Conservation (phyloP, 37 sponge, comb jelly and placozoan genomes). For the Axinella damicornis region DNA sequence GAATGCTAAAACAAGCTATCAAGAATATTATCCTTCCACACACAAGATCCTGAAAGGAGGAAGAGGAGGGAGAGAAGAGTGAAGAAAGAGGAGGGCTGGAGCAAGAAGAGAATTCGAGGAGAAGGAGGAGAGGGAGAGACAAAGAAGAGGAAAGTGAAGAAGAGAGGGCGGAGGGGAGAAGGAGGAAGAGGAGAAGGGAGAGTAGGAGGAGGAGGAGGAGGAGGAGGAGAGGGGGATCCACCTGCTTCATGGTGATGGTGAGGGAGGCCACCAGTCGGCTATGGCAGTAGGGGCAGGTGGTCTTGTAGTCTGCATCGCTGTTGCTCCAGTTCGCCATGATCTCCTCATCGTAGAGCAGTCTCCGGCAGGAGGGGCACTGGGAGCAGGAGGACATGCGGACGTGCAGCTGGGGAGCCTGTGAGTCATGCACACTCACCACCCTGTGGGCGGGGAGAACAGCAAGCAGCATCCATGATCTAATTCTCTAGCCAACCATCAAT, state of each 20-base stretch:
- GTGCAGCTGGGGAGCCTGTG: constrained; percentile 23
- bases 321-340: constrained; percentile 83
- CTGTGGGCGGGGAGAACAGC: too few species aligned
- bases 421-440: not conserved
- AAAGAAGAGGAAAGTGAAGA: too few species aligned
- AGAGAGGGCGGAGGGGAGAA: not conserved
- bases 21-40: too few species aligned
- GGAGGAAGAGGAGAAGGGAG: too few species aligned
- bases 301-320: constrained; percentile 80
- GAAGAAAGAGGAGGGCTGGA: too few species aligned
- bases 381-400: constrained; percentile 71
- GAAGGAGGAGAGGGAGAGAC: too few species aligned
- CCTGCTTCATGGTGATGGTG: constrained; percentile 47
- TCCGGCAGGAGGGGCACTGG: constrained; percentile 68
- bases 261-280: constrained; percentile 43
- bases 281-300: constrained; percentile 62
- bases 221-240: not conserved
- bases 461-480: too few species aligned
- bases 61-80: too few species aligned
- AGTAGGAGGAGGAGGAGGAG: not conserved
- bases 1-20: too few species aligned
- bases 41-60: too few species aligned
- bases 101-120: too few species aligned
- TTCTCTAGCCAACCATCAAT: too few species aligned
- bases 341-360: constrained; percentile 76